Evolutionary conservation across 2,888 invertebrate genomes (phyloP).

Genomic region (Disparrhopalites patrizii): DNA sequence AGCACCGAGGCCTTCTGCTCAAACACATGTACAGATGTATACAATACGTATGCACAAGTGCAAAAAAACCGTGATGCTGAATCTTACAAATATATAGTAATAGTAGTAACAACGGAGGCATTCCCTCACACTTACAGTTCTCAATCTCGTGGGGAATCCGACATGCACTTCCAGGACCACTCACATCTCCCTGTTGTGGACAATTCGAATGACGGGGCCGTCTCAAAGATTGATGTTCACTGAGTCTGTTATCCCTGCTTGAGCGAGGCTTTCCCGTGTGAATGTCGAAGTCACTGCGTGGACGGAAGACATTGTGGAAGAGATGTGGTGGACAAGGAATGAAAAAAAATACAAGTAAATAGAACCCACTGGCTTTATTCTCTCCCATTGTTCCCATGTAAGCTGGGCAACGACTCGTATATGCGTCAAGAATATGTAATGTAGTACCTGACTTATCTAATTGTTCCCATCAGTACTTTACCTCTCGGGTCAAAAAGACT

Average conservation of each 20-base stretch:
- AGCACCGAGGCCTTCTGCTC: not conserved
- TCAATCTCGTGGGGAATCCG: slow-evolving; percentile 14
- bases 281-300: slow-evolving; percentile 32
- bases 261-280: slow-evolving; percentile 32
- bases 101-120: too few relatives aligned
- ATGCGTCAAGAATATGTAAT: not conserved
- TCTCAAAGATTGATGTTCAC: slow-evolving; percentile 20
- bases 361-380: not conserved
- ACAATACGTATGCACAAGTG: too few relatives aligned
- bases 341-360: slow-evolving; percentile 5
- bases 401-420: not conserved
- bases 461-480: too few relatives aligned
- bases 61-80: too few relatives aligned
- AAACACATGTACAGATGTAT: too few relatives aligned
- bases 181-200: slow-evolving; percentile 22
- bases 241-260: slow-evolving; percentile 14
- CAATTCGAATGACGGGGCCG: slow-evolving; percentile 7
- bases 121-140: slow-evolving; percentile 8
- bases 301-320: too few relatives aligned
- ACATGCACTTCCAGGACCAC: not conserved
- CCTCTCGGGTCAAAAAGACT: too few relatives aligned
- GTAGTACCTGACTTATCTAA: too few relatives aligned
- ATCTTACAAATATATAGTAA: too few relatives aligned
- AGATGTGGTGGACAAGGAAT: not conserved
- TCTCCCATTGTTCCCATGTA: not conserved